phyloP scores from a whole-genome alignment of 2,113 vertebrate genomes.

The Melanerpes aurifrons region DNA sequence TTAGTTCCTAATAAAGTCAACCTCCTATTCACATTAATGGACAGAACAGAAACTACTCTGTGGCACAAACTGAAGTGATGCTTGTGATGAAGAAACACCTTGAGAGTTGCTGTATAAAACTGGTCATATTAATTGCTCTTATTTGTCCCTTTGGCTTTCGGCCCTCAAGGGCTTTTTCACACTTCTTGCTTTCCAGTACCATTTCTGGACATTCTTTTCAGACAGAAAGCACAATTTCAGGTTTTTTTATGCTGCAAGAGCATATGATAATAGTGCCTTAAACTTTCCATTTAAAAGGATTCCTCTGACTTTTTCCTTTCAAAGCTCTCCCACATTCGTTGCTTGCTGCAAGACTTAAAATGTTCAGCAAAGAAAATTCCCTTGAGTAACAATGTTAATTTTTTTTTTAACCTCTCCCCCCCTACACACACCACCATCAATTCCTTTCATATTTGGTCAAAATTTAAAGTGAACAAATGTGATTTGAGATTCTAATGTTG shows the following conservation, averaged over 20 bases:
- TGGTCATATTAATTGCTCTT: background rate
- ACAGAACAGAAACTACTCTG: background rate
- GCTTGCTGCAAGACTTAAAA: background rate
- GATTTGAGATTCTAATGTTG: background rate
- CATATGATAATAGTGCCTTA: background rate
- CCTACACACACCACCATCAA: background rate
- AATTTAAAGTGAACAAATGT: background rate
- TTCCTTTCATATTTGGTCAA: background rate
- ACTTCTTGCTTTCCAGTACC: background rate
- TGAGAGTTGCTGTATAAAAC: background rate
- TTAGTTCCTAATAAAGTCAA: background rate
- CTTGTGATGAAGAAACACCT: background rate
- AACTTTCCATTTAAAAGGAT: background rate
- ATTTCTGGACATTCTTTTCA: background rate
- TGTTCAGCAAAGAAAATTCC: background rate
- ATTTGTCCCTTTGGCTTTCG: background rate
- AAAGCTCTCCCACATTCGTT: background rate
- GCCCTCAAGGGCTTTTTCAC: background rate
- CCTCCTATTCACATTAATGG: background rate
- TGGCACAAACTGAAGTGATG: background rate
- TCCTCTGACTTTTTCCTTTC: background rate
- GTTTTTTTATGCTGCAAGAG: background rate
- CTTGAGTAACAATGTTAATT: background rate
- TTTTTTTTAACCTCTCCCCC: no score
- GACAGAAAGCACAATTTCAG: background rate